A percentile compares a stretch with the other conserved stretches of the same genome.
Conservation (phyloP, 1,140 invertebrate genomes). For the Diorhabda elongata region DNA sequence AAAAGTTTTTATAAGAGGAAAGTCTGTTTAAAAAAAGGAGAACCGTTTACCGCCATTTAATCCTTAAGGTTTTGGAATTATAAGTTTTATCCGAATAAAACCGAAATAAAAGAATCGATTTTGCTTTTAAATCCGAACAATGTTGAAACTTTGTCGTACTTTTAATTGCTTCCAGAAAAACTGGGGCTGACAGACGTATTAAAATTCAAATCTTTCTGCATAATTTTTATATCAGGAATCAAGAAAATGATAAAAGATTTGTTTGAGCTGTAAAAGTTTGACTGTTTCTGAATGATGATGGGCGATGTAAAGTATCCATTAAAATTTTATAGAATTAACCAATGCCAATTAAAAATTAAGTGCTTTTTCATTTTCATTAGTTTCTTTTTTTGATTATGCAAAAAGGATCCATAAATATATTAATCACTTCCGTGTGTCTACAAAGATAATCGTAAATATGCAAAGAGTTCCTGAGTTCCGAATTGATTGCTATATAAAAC, state of each 20-base stretch:
- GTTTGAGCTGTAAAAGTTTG: slow-evolving; percentile 29
- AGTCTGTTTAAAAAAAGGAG: neutral
- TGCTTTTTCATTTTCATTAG: slow-evolving; percentile 46
- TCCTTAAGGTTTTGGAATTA: neutral
- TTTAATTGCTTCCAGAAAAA: slow-evolving; percentile 31
- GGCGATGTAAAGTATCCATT: slow-evolving; percentile 48
- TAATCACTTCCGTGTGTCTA: no score
- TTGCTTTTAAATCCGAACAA: slow-evolving; percentile 12
- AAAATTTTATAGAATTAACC: slow-evolving; percentile 49
- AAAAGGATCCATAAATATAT: no score
- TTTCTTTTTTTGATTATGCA: neutral
- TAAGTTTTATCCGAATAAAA: neutral
- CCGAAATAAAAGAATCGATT: slow-evolving; percentile 14
- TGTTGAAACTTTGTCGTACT: slow-evolving; percentile 19
- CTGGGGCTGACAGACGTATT: slow-evolving; percentile 33
- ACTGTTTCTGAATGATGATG: slow-evolving; percentile 35
- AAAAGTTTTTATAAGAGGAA: neutral
- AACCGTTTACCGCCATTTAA: neutral
- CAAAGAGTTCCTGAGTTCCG: no score
- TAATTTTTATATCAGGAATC: slow-evolving; percentile 37
- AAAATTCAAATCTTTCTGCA: slow-evolving; percentile 36
- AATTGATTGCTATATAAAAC: no score
- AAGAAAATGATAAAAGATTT: slow-evolving; percentile 38
- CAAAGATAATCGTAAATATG: no score
- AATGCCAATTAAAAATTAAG: slow-evolving; percentile 50